Percentiles rank a stretch among this genome's conserved stretches.
Conservation (phyloP, 2,797 vertebrate genomes). For the Pygocentrus nattereri region DNA sequence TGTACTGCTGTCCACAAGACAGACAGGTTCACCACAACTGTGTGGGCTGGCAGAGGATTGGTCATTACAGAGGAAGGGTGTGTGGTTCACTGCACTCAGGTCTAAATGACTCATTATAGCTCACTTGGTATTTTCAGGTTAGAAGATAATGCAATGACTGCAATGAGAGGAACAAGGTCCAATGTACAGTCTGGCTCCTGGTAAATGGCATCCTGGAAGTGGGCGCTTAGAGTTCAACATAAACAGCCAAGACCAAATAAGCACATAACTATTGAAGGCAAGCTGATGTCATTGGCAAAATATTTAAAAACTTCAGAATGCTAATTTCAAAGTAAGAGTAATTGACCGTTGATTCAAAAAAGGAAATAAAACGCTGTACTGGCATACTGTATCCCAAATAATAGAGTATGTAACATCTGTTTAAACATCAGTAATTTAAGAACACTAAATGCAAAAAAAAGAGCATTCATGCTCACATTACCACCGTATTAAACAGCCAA, state of each 20-base stretch:
- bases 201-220: slow-evolving; percentile 28
- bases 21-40: slow-evolving; percentile 8
- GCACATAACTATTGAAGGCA: neutral
- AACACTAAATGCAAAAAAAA: too few species aligned
- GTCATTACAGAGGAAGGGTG: slow-evolving; percentile 30
- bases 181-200: neutral
- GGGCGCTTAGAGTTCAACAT: neutral
- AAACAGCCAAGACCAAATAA: neutral
- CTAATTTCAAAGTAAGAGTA: too few species aligned
- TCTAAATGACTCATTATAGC: slow-evolving; percentile 37
- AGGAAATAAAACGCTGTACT: too few species aligned
- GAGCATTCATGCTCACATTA: too few species aligned
- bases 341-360: too few species aligned
- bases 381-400: too few species aligned
- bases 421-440: too few species aligned
- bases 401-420: too few species aligned
- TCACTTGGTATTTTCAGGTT: neutral
- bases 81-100: neutral
- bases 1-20: neutral
- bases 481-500: too few species aligned
- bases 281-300: neutral
- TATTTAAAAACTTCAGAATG: neutral
- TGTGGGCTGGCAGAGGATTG: slow-evolving; percentile 13
- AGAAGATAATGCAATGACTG: neutral
- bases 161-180: slow-evolving; percentile 40